Evolutionary conservation across 1,140 invertebrate genomes (phyloP).

Genomic region (Chlorops oryzae): DNA sequence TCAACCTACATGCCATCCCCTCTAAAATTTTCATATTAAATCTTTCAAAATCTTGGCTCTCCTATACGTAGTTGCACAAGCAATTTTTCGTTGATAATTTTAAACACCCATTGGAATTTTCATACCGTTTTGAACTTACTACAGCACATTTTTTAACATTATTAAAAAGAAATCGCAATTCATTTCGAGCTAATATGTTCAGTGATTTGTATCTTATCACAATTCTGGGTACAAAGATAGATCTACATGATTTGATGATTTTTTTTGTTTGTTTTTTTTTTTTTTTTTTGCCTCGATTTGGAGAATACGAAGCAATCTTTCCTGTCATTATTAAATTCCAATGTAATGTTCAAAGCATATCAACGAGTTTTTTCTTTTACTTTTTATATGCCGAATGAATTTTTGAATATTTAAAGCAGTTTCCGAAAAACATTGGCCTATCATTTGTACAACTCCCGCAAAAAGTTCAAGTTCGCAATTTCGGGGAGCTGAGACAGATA

Average conservation of each 20-base stretch:
- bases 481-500: constrained; percentile 24
- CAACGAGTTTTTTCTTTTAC: constrained; percentile 11
- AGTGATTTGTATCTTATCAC: constrained; percentile 39
- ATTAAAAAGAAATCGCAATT: not conserved
- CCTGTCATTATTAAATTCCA: constrained; percentile 7
- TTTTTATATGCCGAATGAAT: constrained; percentile 13
- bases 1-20: no score
- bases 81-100: no score
- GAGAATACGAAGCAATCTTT: not conserved
- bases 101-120: no score
- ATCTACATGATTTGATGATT: constrained; percentile 26
- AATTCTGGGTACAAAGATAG: constrained; percentile 25
- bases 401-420: constrained; percentile 38
- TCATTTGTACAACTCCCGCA: no score
- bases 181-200: constrained; percentile 13
- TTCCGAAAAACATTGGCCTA: no score
- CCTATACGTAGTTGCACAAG: no score
- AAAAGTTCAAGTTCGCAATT: no score
- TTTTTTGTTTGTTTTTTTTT: constrained; percentile 9
- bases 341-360: constrained; percentile 42
- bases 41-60: no score
- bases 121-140: no score
- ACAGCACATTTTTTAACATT: no score
- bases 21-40: no score
- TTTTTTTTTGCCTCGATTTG: constrained; percentile 13